phyloP scores from a whole-genome alignment of 2,113 vertebrate species.

The Micronisus gabar region DNA sequence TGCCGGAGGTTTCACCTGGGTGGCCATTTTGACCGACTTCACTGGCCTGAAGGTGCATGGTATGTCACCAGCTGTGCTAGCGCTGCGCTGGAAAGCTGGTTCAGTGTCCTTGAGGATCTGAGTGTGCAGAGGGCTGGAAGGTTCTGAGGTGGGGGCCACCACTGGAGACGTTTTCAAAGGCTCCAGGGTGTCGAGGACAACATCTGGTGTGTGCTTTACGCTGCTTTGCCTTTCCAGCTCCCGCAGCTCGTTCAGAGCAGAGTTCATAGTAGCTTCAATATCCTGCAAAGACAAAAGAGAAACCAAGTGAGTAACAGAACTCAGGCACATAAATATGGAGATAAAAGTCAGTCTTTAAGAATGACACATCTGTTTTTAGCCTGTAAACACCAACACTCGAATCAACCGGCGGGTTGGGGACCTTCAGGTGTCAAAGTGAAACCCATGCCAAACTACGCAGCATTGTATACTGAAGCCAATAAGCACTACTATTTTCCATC shows the following conservation, averaged over 20 bases:
- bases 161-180: constrained; percentile 85
- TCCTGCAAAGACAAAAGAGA: constrained; percentile 76
- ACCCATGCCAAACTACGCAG: background rate
- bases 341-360: background rate
- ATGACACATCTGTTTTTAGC: background rate
- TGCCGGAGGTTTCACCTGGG: constrained; percentile 85
- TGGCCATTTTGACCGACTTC: constrained; percentile 79
- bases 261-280: constrained; percentile 90
- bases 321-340: background rate
- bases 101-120: constrained; percentile 87
- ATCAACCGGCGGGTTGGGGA: background rate
- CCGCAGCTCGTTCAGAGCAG: constrained; percentile 88
- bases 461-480: rapidly evolving
- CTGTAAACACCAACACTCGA: background rate
- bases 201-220: constrained; percentile 90
- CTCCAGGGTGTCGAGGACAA: constrained; percentile 97
- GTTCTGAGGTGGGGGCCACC: constrained; percentile 86
- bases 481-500: background rate
- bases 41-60: constrained; percentile 89
- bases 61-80: constrained; percentile 91
- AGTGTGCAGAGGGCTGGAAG: constrained; percentile 94
- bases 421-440: background rate
- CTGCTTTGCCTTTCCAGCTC: constrained; percentile 91
- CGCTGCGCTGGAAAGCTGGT: constrained; percentile 89
- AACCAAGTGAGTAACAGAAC: background rate